Conservation (phyloP, 2,113 vertebrate genomes). For the Callorhinus ursinus region DNA sequence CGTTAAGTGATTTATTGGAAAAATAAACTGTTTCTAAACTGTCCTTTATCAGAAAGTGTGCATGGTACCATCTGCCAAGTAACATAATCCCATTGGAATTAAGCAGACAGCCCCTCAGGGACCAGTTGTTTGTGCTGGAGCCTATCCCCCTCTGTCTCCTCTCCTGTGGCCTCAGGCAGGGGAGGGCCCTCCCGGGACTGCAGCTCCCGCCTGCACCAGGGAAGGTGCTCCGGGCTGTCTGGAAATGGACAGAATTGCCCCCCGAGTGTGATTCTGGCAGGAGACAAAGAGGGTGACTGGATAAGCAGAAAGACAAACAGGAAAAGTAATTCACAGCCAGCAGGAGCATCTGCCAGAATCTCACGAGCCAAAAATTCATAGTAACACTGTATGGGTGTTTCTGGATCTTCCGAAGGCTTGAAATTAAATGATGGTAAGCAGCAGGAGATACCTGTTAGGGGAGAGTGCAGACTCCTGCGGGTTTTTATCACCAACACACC, state of each 20-base stretch:
- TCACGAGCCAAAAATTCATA: not conserved
- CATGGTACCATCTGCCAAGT: slow-evolving; percentile 3
- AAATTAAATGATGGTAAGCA: not conserved
- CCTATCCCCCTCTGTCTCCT: not conserved
- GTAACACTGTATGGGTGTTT: not conserved
- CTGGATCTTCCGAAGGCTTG: not conserved
- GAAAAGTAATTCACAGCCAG: not conserved
- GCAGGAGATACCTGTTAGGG: not conserved
- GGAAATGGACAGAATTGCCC: not conserved
- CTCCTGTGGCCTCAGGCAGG: not conserved
- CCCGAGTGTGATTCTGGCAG: not conserved
- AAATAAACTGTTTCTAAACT: slow-evolving; percentile 52
- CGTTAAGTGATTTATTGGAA: slow-evolving; percentile 51
- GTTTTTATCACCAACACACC: not conserved
- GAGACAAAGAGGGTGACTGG: not conserved
- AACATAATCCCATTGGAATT: not conserved
- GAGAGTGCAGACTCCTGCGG: accelerated
- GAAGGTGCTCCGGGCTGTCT: not conserved
- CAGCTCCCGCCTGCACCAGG: accelerated
- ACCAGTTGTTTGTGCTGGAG: not conserved
- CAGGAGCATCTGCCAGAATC: slow-evolving; percentile 1
- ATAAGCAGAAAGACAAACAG: slow-evolving; percentile 70
- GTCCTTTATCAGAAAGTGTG: slow-evolving; percentile 59
- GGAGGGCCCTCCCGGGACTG: not conserved
- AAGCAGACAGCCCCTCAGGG: not conserved